Conservation (phyloP, 2,113 vertebrate genomes). For the Cepphus grylle region DNA sequence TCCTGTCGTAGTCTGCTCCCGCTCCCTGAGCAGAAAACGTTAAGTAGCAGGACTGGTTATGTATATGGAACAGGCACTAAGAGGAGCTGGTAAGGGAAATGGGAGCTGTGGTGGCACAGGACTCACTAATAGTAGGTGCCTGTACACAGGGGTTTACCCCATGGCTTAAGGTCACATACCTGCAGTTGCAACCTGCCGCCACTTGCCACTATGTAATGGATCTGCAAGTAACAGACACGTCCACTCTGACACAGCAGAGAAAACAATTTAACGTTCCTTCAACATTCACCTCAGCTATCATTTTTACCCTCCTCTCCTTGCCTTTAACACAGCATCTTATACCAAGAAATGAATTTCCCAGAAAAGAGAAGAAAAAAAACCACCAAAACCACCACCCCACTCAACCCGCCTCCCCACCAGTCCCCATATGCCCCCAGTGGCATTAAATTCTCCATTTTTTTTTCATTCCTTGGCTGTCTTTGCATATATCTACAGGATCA, state of each 20-base stretch:
- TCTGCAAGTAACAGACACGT: neutral
- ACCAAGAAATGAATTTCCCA: neutral
- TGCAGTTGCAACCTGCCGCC: neutral
- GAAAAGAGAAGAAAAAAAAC: neutral
- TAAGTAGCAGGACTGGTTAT: neutral
- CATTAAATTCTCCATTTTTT: neutral
- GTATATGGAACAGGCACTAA: neutral
- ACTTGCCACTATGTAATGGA: neutral
- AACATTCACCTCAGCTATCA: neutral
- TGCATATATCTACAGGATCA: neutral
- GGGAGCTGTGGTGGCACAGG: neutral
- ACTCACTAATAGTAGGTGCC: neutral
- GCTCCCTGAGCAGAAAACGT: neutral
- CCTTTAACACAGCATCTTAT: neutral
- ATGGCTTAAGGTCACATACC: neutral
- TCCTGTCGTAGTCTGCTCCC: neutral
- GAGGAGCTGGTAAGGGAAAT: neutral
- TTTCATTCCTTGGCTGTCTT: neutral
- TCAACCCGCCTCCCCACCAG: fast-evolving
- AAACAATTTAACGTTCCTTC: neutral
- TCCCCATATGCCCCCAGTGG: neutral
- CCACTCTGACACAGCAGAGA: neutral
- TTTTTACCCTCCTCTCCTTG: neutral
- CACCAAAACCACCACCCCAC: too few species aligned
- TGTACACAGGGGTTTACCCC: neutral